Conservation (phyloP, 2,888 invertebrate genomes). For the Drosophila nigricruria region DNA sequence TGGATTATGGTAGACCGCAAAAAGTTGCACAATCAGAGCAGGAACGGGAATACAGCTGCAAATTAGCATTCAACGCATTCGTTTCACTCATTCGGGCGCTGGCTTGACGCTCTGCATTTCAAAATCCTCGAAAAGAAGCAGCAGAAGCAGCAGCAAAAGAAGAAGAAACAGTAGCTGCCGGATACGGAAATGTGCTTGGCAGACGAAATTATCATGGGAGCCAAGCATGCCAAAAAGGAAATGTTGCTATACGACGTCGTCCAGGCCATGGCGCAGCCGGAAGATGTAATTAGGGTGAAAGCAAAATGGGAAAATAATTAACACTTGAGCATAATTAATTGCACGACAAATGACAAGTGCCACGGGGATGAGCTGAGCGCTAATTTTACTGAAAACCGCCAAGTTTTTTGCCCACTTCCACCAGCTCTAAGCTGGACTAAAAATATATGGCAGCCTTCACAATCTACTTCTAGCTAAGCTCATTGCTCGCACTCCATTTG, state of each 20-base stretch:
- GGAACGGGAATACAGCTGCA: slow-evolving; percentile 20
- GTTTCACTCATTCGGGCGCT: slow-evolving; percentile 37
- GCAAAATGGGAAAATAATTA: slow-evolving; percentile 77
- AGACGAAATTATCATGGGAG: slow-evolving; percentile 75
- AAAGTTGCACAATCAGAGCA: slow-evolving; percentile 43
- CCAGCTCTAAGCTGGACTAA: slow-evolving; percentile 2
- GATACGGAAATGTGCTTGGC: slow-evolving; percentile 79
- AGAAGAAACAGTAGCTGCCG: slow-evolving; percentile 40
- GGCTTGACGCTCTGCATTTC: slow-evolving; percentile 47
- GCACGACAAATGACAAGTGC: slow-evolving; percentile 73
- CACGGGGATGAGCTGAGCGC: slow-evolving; percentile 25
- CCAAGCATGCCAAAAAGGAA: slow-evolving; percentile 40
- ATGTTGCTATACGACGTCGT: slow-evolving; percentile 27
- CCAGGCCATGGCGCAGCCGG: slow-evolving; percentile 43
- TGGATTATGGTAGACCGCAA: slow-evolving; percentile 52
- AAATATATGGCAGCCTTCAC: slow-evolving; percentile 5
- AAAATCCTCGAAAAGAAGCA: slow-evolving; percentile 27
- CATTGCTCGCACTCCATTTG: slow-evolving; percentile 34
- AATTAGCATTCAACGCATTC: slow-evolving; percentile 64
- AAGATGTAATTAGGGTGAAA: slow-evolving; percentile 77
- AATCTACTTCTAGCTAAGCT: slow-evolving; percentile 24
- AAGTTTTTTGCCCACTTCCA: not conserved
- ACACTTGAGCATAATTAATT: slow-evolving; percentile 80
- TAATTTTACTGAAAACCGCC: slow-evolving; percentile 15
- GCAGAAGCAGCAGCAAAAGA: slow-evolving; percentile 1